Conservation (phyloP, 1,140 invertebrate species). For the Nasonia giraulti region DNA sequence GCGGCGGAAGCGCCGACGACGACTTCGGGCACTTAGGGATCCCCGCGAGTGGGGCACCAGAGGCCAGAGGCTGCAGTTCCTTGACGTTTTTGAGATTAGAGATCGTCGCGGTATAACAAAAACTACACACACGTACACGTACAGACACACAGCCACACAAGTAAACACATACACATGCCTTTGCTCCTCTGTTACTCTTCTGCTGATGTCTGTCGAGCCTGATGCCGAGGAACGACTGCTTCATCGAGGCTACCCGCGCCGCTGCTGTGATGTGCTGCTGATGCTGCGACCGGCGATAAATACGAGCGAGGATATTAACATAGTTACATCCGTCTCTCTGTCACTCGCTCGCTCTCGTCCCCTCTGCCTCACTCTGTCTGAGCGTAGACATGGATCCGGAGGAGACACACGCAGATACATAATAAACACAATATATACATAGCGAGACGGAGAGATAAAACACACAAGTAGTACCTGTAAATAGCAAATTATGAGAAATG, state of each 20-base stretch:
- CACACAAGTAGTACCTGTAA: constrained; percentile 73
- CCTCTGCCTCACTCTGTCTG: not conserved
- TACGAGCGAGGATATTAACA: not conserved
- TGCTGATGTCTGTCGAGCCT: constrained; percentile 28
- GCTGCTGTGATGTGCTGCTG: not conserved
- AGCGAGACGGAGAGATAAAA: constrained; percentile 51
- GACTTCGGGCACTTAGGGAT: constrained; percentile 52
- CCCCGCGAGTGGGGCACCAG: constrained; percentile 55
- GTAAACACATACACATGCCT: constrained; percentile 8
- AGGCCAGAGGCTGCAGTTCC: constrained; percentile 66
- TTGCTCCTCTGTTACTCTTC: constrained; percentile 38
- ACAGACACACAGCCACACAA: not conserved
- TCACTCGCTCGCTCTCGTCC: not conserved
- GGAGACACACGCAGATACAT: constrained; percentile 2
- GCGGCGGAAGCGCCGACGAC: constrained; percentile 66
- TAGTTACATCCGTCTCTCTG: constrained; percentile 23
- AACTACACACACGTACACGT: not conserved
- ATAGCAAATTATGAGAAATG: constrained; percentile 70
- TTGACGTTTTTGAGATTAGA: constrained; percentile 67
- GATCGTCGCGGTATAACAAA: constrained; percentile 51
- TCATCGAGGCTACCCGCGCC: constrained; percentile 37
- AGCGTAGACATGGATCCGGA: not conserved
- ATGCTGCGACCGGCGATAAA: not conserved
- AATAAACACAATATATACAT: not conserved
- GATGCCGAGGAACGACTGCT: constrained; percentile 48